Evolutionary conservation across 92 coral and sea anemone species (phyloP), one percentile per base, ranked within the genome.

Genomic region (Heteractis magnifica): DNA sequence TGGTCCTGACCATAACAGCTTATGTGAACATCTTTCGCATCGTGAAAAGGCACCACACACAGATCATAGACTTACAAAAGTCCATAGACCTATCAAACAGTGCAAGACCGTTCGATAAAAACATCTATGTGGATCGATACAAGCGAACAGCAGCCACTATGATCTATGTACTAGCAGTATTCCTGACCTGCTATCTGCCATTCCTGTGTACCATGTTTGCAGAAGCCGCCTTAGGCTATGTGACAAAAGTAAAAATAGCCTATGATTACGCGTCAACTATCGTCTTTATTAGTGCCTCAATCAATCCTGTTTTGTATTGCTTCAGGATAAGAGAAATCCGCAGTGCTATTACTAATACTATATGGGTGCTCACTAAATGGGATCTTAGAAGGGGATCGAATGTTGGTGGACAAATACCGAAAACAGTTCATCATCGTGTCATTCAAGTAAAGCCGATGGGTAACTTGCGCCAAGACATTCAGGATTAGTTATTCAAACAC

Each of bases 301-400:
- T 85, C 13, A 85, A 85, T 70, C 88, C 88, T 15, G 21, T 86
- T 52, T 53, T 86, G 13, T 86, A 79, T 56, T 86, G 89, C 60
- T 86, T 59, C 65, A 78, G 89, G 49, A 72, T 86, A 6, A 15
- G 80, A 49, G 89, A 86, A 50, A 86, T 86, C 48, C 79, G 85
- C 9, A 71, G 19, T 48, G 85, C 85, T 19, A 72, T 80, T 4
- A 34, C 71, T 50, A 77, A 77, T 51, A 51, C 58, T 5, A 9
- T 84, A 12, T 49, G 82, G 79, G 59, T 75, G 3, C 10, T 75
- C 12, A 75, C 59, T 0, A 52, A 52, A 26, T 68, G 73, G 73
- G 73, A 68, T 68, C 10, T 68, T 8, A 20, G 73, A 26, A 41
- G 73, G 4, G 60, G 55, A 20, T 50, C 56, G 6, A 75, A 15